Percentiles rank a stretch among this genome's conserved stretches.
These are phyloP conservation scores for Perognathus longimembris DNA, from an alignment of 2,113 vertebrate species.

Conservation along the genomic window DNA sequence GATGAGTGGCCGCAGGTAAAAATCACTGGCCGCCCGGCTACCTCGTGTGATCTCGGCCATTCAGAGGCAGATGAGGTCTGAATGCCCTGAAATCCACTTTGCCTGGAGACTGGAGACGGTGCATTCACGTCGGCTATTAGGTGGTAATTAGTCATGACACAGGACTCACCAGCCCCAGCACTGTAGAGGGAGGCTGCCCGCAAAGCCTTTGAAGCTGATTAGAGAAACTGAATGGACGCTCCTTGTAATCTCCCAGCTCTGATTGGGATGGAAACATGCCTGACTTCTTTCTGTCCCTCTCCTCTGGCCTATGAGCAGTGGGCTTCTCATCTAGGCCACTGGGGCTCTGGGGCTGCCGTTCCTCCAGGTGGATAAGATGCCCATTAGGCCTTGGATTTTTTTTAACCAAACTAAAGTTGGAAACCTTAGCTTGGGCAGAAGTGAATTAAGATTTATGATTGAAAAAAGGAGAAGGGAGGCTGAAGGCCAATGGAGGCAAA, in stretches of 20 bases:
- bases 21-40: conserved; percentile 83
- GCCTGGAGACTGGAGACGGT: conserved; percentile 87
- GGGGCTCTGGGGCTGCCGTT: neutral
- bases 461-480: neutral
- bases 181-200: conserved; percentile 88
- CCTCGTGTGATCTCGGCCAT: conserved; percentile 86
- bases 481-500: neutral
- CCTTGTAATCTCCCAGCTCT: conserved; percentile 82
- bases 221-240: conserved; percentile 93
- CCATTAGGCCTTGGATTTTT: conserved; percentile 42
- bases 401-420: neutral
- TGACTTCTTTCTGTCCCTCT: conserved; percentile 70
- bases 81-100: conserved; percentile 85
- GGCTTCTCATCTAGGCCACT: accelerated
- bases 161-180: conserved; percentile 92
- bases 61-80: conserved; percentile 87
- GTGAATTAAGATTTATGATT: conserved; percentile 36
- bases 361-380: conserved; percentile 14
- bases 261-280: conserved; percentile 43
- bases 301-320: accelerated
- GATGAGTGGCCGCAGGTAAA: conserved; percentile 88
- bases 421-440: neutral
- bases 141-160: conserved; percentile 96
- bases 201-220: conserved; percentile 92
- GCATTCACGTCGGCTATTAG: conserved; percentile 93